Base-by-base conservation (phyloP, 2,797 vertebrate species). In the Hafferia zeledoni region DNA sequence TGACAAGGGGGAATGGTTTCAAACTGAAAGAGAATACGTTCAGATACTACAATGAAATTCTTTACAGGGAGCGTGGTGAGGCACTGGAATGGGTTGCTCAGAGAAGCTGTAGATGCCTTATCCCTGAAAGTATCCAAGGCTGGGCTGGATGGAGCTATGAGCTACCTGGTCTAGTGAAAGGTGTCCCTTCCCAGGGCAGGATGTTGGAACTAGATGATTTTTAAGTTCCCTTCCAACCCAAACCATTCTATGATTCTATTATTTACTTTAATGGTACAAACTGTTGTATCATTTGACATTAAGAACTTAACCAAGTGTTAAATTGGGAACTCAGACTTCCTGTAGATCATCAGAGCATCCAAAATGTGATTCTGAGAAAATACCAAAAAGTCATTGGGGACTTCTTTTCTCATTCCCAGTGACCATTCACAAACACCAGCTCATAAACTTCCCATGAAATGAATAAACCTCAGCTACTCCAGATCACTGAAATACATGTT, bases 321-420 rank as follows among this genome's bases (percentile, higher is more conserved):
- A 61, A 46, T 0, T 59, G 17, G 18, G 35, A 94, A 70, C 56
- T 67, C 18, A 11, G 25, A 59, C 37, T 68, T 76, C 15, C 33
- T n/a, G 20, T 12, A 50, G 35, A 70, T 20, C 33, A 80, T 4
- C 53, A 87, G 46, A 74, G 17, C 19, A 83, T 9, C 16, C n/a
- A 35, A 90, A 94, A 57, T 8, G 8, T 6, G 15, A 63, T 43
- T 56, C 23, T 19, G 11, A 47, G 6, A 55, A 30, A 52, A 87
- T 1, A 63, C 1, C 4, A 28, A 33, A 27, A n/a, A 19, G 2
- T 15, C 1, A n/a, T 22, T 41, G 17, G 31, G 15, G 19, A 61
- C 69, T 76, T 61, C n/a, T 85, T 11, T 69, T 65, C 35, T 70
- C 14, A 44, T 57, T 23, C 20, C 28, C 50, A 46, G 16, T 33